Evolutionary conservation across 1,140 invertebrate genomes (phyloP).

Genomic region (Drosophila subpulchrella): DNA sequence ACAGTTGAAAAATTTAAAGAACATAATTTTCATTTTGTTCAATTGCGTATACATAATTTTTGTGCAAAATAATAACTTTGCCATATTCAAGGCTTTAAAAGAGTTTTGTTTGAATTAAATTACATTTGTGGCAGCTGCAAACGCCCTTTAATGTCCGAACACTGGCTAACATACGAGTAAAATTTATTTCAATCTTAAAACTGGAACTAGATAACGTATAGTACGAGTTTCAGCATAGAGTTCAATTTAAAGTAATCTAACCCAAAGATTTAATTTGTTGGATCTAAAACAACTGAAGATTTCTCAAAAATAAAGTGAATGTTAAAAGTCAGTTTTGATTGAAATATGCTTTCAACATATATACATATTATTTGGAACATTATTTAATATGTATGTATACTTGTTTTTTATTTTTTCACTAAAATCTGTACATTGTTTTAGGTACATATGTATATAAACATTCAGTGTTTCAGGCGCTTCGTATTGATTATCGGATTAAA

Average conservation of each 20-base stretch:
- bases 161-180: neutral
- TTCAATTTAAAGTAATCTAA: neutral
- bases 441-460: conserved; percentile 14
- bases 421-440: conserved; percentile 11
- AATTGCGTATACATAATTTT: conserved; percentile 46
- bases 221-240: neutral
- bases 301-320: neutral
- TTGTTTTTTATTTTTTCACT: neutral
- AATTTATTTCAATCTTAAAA: neutral
- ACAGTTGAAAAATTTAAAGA: neutral
- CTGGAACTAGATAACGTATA: neutral
- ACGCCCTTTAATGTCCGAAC: neutral
- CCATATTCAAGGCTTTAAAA: neutral
- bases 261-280: neutral
- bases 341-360: neutral
- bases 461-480: neutral
- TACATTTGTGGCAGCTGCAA: neutral
- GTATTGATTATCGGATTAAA: conserved; percentile 12
- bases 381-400: neutral
- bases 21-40: too few relatives aligned
- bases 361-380: neutral
- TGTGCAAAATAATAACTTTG: conserved; percentile 7
- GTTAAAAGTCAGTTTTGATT: neutral
- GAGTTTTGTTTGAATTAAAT: neutral
- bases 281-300: neutral